These are phyloP conservation scores for Torymus tubicola DNA, from an alignment of 2,888 invertebrate species.

Conservation along the genomic window DNA sequence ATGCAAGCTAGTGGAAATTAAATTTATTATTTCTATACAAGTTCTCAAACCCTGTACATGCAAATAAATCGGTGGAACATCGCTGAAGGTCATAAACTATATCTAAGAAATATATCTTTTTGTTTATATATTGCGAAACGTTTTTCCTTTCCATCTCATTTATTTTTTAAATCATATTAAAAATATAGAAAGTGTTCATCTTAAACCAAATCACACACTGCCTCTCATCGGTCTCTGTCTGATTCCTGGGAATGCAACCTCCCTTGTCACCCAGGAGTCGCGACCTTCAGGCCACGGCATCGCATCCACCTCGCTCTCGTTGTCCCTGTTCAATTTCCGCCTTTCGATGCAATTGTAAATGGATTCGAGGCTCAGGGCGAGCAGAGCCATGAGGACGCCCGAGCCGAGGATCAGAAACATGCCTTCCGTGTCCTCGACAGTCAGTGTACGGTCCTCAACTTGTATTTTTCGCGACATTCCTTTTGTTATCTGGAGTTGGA, in stretches of 20 bases:
- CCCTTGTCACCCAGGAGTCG: constrained; percentile 27
- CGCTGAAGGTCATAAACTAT: no score
- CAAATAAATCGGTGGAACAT: no score
- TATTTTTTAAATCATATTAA: no score
- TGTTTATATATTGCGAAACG: no score
- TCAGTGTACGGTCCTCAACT: constrained; percentile 85
- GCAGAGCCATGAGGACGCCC: constrained; percentile 81
- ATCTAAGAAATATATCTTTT: no score
- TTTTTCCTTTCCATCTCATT: no score
- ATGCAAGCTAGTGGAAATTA: no score
- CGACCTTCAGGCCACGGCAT: background rate
- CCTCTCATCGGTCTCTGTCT: constrained; percentile 12
- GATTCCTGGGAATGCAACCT: background rate
- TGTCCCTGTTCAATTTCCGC: background rate
- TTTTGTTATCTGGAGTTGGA: constrained; percentile 77
- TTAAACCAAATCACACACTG: constrained; percentile 32
- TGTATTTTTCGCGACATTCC: constrained; percentile 67
- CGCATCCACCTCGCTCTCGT: background rate
- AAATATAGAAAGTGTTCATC: no score
- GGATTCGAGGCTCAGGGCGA: constrained; percentile 23
- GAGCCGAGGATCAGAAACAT: constrained; percentile 86
- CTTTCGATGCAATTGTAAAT: background rate
- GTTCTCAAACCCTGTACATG: no score
- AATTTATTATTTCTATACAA: no score
- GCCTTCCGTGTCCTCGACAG: constrained; percentile 88